Conservation (phyloP, 1,140 invertebrate genomes). For the Papilio dardanus region DNA sequence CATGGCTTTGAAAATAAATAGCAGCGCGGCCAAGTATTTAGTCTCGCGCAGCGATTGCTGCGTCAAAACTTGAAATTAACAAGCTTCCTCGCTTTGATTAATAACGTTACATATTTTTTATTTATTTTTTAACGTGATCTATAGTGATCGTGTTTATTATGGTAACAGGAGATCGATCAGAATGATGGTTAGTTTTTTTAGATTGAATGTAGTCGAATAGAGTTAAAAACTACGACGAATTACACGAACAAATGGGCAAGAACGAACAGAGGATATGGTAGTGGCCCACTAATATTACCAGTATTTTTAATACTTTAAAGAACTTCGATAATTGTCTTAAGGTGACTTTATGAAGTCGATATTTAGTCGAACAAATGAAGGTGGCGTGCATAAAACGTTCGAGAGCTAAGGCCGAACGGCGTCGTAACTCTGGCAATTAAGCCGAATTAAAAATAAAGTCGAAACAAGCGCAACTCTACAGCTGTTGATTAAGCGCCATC, state of each 20-base stretch:
- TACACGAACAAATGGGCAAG: too few species aligned
- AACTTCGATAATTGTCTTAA: not conserved
- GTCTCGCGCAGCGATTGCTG: conserved; percentile 27
- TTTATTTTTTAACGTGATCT: not conserved
- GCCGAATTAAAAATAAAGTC: conserved; percentile 76
- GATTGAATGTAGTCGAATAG: too few species aligned
- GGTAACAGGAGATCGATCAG: too few species aligned
- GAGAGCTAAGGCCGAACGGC: conserved; percentile 48
- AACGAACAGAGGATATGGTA: too few species aligned
- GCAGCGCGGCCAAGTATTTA: conserved; percentile 34
- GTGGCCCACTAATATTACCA: too few species aligned
- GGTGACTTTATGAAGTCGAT: not conserved
- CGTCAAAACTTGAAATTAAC: conserved; percentile 36
- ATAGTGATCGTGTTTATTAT: too few species aligned
- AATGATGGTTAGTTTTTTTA: too few species aligned
- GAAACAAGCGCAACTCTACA: conserved; percentile 55
- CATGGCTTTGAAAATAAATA: conserved; percentile 39
- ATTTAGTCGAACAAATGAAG: conserved; percentile 49
- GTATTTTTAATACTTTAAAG: too few species aligned
- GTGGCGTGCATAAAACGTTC: conserved; percentile 55
- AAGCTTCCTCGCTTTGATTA: not conserved
- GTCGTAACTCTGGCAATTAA: conserved; percentile 73
- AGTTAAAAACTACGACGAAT: too few species aligned
- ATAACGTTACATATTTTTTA: not conserved
- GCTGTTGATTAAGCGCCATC: conserved; percentile 80